Percentiles rank a stretch among this genome's conserved stretches.
Conservation (phyloP, 2,797 vertebrate species). For the Chiroxiphia lanceolata region DNA sequence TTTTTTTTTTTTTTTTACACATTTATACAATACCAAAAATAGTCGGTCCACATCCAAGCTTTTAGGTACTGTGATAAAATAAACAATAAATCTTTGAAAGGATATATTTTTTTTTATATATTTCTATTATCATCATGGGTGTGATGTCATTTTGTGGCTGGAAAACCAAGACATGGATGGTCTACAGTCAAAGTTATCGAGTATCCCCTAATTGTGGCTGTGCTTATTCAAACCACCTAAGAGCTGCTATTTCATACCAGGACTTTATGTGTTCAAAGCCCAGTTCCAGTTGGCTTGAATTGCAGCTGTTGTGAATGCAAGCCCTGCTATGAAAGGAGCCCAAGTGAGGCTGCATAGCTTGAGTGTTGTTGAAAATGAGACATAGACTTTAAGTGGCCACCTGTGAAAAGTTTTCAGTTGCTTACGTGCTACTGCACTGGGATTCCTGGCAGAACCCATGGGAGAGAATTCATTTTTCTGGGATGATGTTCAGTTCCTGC, state of each 20-base stretch:
- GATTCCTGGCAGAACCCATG: background rate
- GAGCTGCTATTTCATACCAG: slow-evolving; percentile 23
- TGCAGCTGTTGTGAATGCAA: slow-evolving; percentile 43
- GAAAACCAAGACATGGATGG: background rate
- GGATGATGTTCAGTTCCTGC: background rate
- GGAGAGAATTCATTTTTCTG: background rate
- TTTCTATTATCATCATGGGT: background rate
- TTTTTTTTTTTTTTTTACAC: background rate
- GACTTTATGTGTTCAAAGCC: slow-evolving; percentile 43
- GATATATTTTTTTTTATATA: background rate
- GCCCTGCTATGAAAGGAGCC: slow-evolving; percentile 23
- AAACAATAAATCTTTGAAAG: background rate
- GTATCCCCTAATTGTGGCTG: background rate
- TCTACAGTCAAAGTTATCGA: background rate
- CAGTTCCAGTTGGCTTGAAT: slow-evolving; percentile 22
- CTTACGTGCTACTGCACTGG: background rate
- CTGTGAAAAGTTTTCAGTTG: slow-evolving; percentile 50
- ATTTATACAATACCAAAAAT: background rate
- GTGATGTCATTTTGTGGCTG: background rate
- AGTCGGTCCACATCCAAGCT: background rate
- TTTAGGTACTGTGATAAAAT: background rate
- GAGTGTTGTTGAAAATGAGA: slow-evolving; percentile 7
- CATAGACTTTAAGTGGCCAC: slow-evolving; percentile 32
- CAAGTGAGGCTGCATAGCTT: slow-evolving; percentile 26
- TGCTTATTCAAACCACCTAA: slow-evolving; percentile 18